Evolutionary conservation across 2,888 invertebrate genomes (phyloP).

Genomic region (Sesamia inferens): DNA sequence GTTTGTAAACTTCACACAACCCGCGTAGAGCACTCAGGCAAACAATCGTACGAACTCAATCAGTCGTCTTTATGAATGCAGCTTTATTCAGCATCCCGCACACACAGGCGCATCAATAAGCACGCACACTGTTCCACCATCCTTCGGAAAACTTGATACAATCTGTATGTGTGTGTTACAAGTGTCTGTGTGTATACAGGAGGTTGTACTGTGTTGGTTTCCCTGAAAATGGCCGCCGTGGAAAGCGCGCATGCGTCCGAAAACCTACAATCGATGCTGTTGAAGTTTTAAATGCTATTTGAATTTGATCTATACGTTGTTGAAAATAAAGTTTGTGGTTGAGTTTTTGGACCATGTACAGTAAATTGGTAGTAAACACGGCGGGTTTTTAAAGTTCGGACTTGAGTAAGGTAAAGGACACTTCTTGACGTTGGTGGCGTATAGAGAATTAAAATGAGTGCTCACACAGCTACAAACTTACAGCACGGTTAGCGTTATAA

Average conservation of each 20-base stretch:
- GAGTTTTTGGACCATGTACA: constrained; percentile 7
- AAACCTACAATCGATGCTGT: constrained; percentile 33
- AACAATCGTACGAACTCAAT: constrained; percentile 70
- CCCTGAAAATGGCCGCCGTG: constrained; percentile 86
- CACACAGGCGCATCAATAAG: constrained; percentile 68
- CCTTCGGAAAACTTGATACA: constrained; percentile 77
- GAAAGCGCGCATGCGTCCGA: constrained; percentile 78
- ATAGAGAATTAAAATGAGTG: constrained; percentile 70
- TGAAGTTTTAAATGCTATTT: neutral
- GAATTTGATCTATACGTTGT: constrained; percentile 52
- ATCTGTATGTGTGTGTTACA: constrained; percentile 65
- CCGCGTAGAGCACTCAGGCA: constrained; percentile 54
- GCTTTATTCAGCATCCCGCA: constrained; percentile 83
- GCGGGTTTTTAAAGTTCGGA: constrained; percentile 85
- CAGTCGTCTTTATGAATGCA: constrained; percentile 70
- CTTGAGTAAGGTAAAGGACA: constrained; percentile 87
- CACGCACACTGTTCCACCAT: constrained; percentile 63
- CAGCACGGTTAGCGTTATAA: constrained; percentile 40
- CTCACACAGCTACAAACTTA: constrained; percentile 50
- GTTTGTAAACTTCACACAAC: constrained; percentile 55
- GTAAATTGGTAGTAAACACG: constrained; percentile 67
- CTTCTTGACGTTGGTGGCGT: constrained; percentile 72
- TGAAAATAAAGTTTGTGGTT: constrained; percentile 26
- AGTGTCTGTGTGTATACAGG: constrained; percentile 51
- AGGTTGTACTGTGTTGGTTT: constrained; percentile 73